A percentile compares a stretch with the other conserved stretches of the same genome.
Evolutionary conservation across 2,797 vertebrate genomes (phyloP).

Genomic region (Phoeniculus purpureus): DNA sequence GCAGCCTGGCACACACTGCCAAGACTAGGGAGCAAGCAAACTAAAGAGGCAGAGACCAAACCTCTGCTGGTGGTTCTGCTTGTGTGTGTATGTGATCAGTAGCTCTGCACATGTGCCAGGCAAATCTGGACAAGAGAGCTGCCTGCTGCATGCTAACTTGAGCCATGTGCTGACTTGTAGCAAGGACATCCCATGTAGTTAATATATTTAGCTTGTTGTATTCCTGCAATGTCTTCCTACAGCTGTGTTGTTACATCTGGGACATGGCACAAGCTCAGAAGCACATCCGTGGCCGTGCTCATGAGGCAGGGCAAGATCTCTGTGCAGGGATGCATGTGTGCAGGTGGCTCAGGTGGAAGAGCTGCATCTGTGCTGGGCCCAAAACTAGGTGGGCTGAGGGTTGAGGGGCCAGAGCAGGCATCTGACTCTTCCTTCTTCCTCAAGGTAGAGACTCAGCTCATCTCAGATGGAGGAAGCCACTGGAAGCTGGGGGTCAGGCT

Average conservation of each 20-base stretch:
- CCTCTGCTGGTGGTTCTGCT: not conserved
- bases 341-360: not conserved
- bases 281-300: not conserved
- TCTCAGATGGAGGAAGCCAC: not conserved
- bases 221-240: not conserved
- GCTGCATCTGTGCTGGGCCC: not conserved
- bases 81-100: not conserved
- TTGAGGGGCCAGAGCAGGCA: not conserved
- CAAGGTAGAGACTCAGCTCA: not conserved
- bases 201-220: not conserved
- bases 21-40: not conserved
- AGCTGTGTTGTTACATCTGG: not conserved
- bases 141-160: not conserved
- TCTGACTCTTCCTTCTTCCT: not conserved
- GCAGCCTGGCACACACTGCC: accelerated
- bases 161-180: accelerated
- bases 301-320: not conserved
- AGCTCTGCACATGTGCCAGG: accelerated
- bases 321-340: not conserved
- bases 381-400: not conserved
- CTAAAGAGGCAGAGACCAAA: not conserved
- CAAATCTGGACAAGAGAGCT: accelerated
- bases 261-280: not conserved
- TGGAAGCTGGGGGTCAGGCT: not conserved
- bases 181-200: accelerated